These are phyloP conservation scores for Labroides dimidiatus DNA, from an alignment of 2,797 vertebrate genomes.

Conservation along the genomic window DNA sequence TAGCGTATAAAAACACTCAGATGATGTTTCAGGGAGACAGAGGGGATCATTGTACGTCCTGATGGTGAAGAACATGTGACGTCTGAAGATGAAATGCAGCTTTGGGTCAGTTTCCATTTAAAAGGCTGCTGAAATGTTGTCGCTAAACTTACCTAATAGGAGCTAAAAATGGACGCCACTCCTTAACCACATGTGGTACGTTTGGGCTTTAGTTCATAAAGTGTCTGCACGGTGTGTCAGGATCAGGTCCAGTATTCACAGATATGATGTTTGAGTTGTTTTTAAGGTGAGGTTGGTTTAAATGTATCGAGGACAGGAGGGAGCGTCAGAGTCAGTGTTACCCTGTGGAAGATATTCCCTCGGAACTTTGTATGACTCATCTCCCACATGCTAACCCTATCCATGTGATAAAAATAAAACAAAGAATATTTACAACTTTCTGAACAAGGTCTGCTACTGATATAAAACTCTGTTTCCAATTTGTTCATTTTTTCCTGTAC, in stretches of 20 bases:
- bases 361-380: conserved; percentile 18
- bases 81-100: conserved; percentile 41
- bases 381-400: neutral
- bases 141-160: conserved; percentile 32
- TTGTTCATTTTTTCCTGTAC: conserved; percentile 21
- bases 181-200: conserved; percentile 34
- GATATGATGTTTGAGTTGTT: conserved; percentile 7
- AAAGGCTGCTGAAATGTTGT: conserved; percentile 38
- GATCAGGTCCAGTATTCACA: conserved; percentile 6
- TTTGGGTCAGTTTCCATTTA: conserved; percentile 40
- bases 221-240: conserved; percentile 22
- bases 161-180: conserved; percentile 33
- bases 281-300: neutral
- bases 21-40: conserved; percentile 3
- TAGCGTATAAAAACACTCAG: too few species aligned
- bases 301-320: conserved; percentile 13
- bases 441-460: conserved; percentile 37
- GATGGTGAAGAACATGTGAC: conserved; percentile 39
- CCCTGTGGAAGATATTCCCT: conserved; percentile 16
- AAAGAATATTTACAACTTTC: conserved; percentile 35
- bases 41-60: conserved; percentile 27
- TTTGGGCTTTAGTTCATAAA: conserved; percentile 38
- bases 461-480: conserved; percentile 50
- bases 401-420: conserved; percentile 39
- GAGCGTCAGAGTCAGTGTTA: conserved; percentile 16